Percentiles rank a stretch among this genome's conserved stretches.
These are phyloP conservation scores for Perdita meconis DNA, from an alignment of 2,888 invertebrate species.

Conservation along the genomic window DNA sequence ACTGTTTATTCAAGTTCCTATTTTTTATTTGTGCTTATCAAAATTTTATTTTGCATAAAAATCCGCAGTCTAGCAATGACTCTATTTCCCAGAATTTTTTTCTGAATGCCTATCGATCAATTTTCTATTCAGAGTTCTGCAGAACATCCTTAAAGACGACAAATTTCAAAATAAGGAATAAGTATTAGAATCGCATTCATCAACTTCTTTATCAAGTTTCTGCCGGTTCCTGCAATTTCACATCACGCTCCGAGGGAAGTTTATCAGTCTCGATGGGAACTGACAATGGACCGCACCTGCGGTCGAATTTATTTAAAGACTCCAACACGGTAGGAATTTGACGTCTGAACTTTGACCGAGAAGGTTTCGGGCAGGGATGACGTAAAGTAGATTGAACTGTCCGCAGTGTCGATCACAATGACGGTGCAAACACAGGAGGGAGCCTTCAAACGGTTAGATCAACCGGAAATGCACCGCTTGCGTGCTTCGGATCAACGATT, in stretches of 20 bases:
- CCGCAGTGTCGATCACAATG: conserved; percentile 40
- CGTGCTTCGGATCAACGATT: conserved; percentile 62
- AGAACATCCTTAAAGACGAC: no score
- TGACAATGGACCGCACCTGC: background rate
- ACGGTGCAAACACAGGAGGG: conserved; percentile 20
- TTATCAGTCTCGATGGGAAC: background rate
- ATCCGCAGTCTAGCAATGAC: no score
- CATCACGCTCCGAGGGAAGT: background rate
- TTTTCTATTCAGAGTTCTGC: no score
- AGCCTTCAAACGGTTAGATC: conserved; percentile 67
- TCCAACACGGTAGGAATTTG: conserved; percentile 7
- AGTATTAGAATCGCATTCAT: background rate
- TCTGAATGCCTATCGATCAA: no score
- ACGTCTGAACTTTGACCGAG: conserved; percentile 39
- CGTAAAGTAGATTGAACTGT: conserved; percentile 43
- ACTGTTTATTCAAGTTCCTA: no score
- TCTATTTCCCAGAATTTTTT: no score
- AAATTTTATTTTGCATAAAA: no score
- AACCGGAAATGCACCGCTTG: conserved; percentile 68
- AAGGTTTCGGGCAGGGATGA: conserved; percentile 13
- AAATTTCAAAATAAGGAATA: no score
- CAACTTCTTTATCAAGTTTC: background rate
- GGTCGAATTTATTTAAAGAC: background rate
- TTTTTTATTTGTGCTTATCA: no score
- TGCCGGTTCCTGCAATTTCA: background rate